A percentile compares a stretch with the other conserved stretches of the same genome.
Evolutionary conservation across 1,140 invertebrate species (phyloP).

Genomic region (Tetranychus urticae): DNA sequence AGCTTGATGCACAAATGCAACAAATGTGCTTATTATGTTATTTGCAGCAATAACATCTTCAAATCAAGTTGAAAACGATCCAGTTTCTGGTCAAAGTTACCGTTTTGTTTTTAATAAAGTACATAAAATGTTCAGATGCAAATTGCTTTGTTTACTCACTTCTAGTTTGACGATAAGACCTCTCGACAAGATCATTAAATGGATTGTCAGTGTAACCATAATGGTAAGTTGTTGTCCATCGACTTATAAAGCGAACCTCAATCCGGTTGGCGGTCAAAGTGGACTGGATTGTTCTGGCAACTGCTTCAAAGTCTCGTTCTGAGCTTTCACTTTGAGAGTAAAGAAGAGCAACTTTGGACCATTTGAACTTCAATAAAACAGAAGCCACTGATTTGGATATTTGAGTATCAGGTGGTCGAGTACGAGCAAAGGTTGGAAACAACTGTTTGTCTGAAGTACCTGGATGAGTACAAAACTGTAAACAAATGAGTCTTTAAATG

Average conservation of each 20-base stretch:
- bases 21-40: too few relatives aligned
- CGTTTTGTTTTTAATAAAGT: too few relatives aligned
- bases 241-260: slow-evolving; percentile 32
- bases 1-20: too few relatives aligned
- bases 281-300: slow-evolving; percentile 41
- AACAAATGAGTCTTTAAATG: neutral
- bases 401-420: slow-evolving; percentile 69
- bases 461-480: slow-evolving; percentile 57
- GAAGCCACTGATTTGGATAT: slow-evolving; percentile 68
- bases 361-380: slow-evolving; percentile 40
- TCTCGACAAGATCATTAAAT: slow-evolving; percentile 44
- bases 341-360: slow-evolving; percentile 31
- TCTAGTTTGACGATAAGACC: slow-evolving; percentile 47
- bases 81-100: too few relatives aligned
- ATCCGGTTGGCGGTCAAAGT: slow-evolving; percentile 40
- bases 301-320: slow-evolving; percentile 38
- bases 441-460: slow-evolving; percentile 59
- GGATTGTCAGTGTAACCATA: slow-evolving; percentile 47
- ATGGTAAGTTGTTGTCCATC: slow-evolving; percentile 48
- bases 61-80: too few relatives aligned
- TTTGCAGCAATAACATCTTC: too few relatives aligned
- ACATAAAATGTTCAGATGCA: too few relatives aligned
- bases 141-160: slow-evolving; percentile 32
- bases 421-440: slow-evolving; percentile 77
- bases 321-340: slow-evolving; percentile 34